Conservation (phyloP, 2,113 vertebrate species). For the Python bivittatus region DNA sequence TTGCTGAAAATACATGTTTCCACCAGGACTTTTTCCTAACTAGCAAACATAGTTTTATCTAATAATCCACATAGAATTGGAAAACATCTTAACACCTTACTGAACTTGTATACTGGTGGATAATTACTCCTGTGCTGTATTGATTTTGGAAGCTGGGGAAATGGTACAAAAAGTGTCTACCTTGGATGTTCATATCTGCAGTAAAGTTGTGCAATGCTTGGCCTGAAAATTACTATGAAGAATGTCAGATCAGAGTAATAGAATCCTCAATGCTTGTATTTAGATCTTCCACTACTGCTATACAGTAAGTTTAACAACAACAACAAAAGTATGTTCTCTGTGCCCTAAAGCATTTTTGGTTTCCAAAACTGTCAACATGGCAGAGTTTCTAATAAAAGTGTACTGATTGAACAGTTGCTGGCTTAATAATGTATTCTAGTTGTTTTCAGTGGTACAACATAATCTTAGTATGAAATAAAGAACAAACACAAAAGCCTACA, state of each 20-base stretch:
- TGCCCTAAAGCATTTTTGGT: background rate
- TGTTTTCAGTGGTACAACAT: background rate
- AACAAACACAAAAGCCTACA: too few species aligned
- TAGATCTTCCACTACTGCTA: background rate
- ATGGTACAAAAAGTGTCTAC: background rate
- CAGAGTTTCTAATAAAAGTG: slow-evolving; percentile 4
- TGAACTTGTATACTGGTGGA: background rate
- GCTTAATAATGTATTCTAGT: background rate
- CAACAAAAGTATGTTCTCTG: background rate
- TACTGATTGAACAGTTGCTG: background rate
- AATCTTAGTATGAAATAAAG: background rate
- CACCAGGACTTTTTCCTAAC: background rate
- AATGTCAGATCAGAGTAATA: background rate
- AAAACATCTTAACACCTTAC: background rate
- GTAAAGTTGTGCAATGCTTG: background rate
- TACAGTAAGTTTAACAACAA: background rate
- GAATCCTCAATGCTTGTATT: background rate
- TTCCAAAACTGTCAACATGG: background rate
- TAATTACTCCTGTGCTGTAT: background rate
- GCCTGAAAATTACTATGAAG: background rate
- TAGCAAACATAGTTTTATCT: background rate
- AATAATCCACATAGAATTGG: background rate
- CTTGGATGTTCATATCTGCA: too few species aligned
- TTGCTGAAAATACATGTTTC: background rate
- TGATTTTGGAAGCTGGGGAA: background rate